Base-by-base conservation (phyloP, 2,797 vertebrate genomes). In the Yasuhikotakia modesta region DNA sequence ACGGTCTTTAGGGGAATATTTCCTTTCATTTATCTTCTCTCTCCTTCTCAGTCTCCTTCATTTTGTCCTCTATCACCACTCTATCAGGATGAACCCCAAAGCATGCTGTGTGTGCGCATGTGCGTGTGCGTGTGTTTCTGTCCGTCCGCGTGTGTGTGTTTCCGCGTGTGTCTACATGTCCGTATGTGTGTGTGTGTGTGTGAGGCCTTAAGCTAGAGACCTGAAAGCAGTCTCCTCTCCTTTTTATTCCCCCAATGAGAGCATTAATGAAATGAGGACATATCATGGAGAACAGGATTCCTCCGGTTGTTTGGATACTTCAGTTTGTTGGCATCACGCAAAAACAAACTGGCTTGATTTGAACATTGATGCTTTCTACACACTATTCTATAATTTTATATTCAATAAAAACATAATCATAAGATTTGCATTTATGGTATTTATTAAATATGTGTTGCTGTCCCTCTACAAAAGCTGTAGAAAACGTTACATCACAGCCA, bases 21-120 rank as follows among this genome's bases (percentile, higher is more conserved):
- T 77, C 70, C 81, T 91, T 73, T 93, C 88, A 89, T 92, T 93
- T 92, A 92, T 92, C 89, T 93, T 81, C 35, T 30, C 50, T 70
- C 43, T 19, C 35, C 35, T 39, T 43, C 4, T 53, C 64, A 27
- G 60, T 70, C 61, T 39, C 43, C 53, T 57, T 64, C 57, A 75
- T 30, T 57, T 52, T 50, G 46, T 63, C 78, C 67, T 58, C 52
- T 22, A 14, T 19, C 2, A 4, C 55, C 52, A 43, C 39, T 43
- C 39, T 43, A 19, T 53, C 43, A 70, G 21, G 45, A 19, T 24
- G 16, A 50, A 60, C n/a, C 50, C 22, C 52, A 5, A 46, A 76
- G 46, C 63, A 67, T 46, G 52, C 21, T 39, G 48, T 12, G 39
- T 68, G 8, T 69, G 22, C 46, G 17, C 10, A 8, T 39, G 35